phyloP scores from a whole-genome alignment of 1,140 invertebrate species.

The Diprion similis region DNA sequence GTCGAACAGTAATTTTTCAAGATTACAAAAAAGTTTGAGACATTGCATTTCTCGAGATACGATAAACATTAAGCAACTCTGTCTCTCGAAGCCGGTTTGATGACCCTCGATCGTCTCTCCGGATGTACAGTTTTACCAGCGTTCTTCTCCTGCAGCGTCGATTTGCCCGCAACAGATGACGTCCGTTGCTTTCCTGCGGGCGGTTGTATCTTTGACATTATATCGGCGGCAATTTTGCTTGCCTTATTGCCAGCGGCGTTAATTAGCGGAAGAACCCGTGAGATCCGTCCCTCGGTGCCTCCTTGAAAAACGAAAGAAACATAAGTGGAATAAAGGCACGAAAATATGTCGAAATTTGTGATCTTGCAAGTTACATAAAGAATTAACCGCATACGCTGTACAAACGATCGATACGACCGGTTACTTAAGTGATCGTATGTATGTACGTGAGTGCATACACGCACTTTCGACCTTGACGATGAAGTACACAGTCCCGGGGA shows the following conservation, averaged over 20 bases:
- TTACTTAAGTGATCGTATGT: too few relatives aligned
- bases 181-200: not conserved
- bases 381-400: too few relatives aligned
- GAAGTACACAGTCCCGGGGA: slow-evolving; percentile 8
- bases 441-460: too few relatives aligned
- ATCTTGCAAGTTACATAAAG: too few relatives aligned
- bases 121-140: not conserved
- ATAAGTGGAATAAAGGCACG: not conserved
- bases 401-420: too few relatives aligned
- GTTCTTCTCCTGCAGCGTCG: not conserved
- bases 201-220: not conserved
- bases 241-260: not conserved
- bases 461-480: slow-evolving; percentile 23
- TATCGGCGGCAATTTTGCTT: not conserved
- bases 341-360: too few relatives aligned
- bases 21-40: not conserved
- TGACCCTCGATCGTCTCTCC: not conserved
- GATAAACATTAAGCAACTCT: not conserved
- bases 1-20: too few relatives aligned
- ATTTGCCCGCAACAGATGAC: not conserved
- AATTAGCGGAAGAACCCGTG: not conserved
- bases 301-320: slow-evolving; percentile 11
- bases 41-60: not conserved
- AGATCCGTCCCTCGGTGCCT: not conserved
- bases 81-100: not conserved